Base-by-base conservation (phyloP, 2,888 invertebrate genomes). In the Malthinus flaveolus region DNA sequence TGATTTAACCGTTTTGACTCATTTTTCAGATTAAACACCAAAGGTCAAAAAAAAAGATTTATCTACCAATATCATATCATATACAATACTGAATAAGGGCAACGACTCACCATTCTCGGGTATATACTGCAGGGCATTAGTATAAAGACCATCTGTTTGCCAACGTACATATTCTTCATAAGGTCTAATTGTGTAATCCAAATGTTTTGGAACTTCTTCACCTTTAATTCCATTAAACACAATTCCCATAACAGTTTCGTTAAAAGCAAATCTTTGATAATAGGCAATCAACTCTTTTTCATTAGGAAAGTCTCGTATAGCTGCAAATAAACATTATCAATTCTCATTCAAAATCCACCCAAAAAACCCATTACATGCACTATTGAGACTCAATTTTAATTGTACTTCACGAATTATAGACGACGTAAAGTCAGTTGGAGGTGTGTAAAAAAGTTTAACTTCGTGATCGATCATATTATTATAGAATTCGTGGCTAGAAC, bases 111-210 rank as follows among this genome's bases (percentile, higher is more conserved):
- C 65, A 7, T 34, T 48, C 9, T 61, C 61, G 1, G 62, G 62
- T 7, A 37, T 11, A 33, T 65, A 66, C 7, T 7, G 6, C n/a
- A 44, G 39, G 12, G n/a, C 7, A 3, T 46, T 15, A 33, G 52
- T 32, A 57, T 56, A 69, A 39, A 71, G 51, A 9, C 59, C 50
- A 23, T 71, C 63, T 1, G 75, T 75, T 7, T 69, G 51, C 72
- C 71, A 73, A 49, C 64, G 34, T 9, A 66, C 45, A 49, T 60
- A 50, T 39, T 62, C 61, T 39, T 74, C 71, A 46, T 72, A 70
- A 23, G 70, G 68, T 54, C 74, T 66, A 39, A 78, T 66, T 9
- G 70, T 68, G 48, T 77, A 77, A 46, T 71, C 66, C 2, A 77
- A 65, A 6, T 68, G 59, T 37, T 66, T 65, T 0, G 66, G 63